Evolutionary conservation across 2,888 invertebrate species (phyloP), one percentile per base, ranked within the genome.

Genomic region (Amiota mariae): DNA sequence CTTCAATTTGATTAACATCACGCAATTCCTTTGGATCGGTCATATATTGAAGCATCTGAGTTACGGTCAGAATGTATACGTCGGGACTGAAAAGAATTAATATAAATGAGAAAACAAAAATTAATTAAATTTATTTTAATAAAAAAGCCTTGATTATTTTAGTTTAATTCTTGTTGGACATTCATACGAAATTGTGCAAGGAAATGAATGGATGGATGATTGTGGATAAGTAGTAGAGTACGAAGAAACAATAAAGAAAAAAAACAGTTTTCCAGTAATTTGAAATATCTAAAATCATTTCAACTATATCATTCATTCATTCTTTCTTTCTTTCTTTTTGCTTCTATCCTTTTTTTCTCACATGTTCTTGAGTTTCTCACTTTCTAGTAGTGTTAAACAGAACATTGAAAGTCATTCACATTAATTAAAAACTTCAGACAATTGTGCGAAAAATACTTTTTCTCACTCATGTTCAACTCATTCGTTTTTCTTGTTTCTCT

Each of bases 1-100:
- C 92, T 74, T 96, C 96, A 85, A 93, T 96, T 85, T 92, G 93
- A 82, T 88, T 91, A 51, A 97, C 89, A 11, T 93, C 90, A 79
- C 93, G 94, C 3, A 92, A 88, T 1, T 95, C 91, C 85, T 94
- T 94, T 0, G 97, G 97, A 83, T 97, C 96, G 0, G 96, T 96
- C 89, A 97, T 95, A 95, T 96, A 97, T 57, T 95, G 95, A 74
- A 97, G 90, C n/a, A 95, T 94, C 91, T 97, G 96, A 0, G 97
- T 96, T 48, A 94, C 92, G 4, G 97, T 96, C 48, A 97, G 94
- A 85, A 96, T 95, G 92, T 95, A 96, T 10, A 97, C 96, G 88
- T 97, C 96, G 71, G 94, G 92, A 79, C 97, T 97, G 90, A 56
- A 90, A 91, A n/a, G 12, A n/a, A 56, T 74, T 57, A 67, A 66